Percentiles rank a stretch among this genome's conserved stretches.
Conservation (phyloP, 2,888 invertebrate species). For the Blastobasis adustella region DNA sequence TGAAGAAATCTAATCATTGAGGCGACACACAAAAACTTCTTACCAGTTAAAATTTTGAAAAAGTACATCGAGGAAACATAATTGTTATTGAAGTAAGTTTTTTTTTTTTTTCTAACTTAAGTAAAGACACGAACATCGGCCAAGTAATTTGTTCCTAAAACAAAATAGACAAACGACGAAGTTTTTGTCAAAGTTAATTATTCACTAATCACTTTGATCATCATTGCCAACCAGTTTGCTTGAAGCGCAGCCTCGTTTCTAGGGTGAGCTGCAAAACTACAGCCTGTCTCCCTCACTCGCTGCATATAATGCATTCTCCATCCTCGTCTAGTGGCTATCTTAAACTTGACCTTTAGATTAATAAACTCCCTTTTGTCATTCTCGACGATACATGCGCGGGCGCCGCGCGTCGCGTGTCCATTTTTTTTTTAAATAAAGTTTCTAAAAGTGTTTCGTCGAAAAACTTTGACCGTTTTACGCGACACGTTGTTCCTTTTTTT, state of each 20-base stretch:
- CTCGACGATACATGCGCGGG: constrained; percentile 28
- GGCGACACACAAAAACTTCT: too few species aligned
- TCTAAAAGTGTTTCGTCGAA: too few species aligned
- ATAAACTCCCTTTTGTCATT: constrained; percentile 44
- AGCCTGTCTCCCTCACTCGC: constrained; percentile 12
- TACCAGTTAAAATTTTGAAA: too few species aligned
- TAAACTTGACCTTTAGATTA: constrained; percentile 56
- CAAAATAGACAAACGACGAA: neutral
- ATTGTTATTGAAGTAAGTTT: too few species aligned
- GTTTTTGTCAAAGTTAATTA: constrained; percentile 9
- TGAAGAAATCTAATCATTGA: too few species aligned
- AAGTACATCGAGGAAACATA: too few species aligned
- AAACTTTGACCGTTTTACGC: constrained; percentile 12
- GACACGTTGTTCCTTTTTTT: constrained; percentile 16
- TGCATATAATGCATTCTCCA: constrained; percentile 10
- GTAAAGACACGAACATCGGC: too few species aligned
- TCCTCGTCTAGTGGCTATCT: constrained; percentile 37
- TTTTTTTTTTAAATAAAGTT: too few species aligned
- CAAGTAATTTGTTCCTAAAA: too few species aligned
- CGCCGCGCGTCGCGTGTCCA: constrained; percentile 28
- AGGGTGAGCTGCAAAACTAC: constrained; percentile 16
- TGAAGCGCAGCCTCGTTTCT: constrained; percentile 24
- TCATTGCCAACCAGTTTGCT: constrained; percentile 48
- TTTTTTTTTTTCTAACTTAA: too few species aligned
- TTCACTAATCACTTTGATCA: constrained; percentile 30